Conservation (phyloP, 1,140 invertebrate genomes). For the Tribolium madens region DNA sequence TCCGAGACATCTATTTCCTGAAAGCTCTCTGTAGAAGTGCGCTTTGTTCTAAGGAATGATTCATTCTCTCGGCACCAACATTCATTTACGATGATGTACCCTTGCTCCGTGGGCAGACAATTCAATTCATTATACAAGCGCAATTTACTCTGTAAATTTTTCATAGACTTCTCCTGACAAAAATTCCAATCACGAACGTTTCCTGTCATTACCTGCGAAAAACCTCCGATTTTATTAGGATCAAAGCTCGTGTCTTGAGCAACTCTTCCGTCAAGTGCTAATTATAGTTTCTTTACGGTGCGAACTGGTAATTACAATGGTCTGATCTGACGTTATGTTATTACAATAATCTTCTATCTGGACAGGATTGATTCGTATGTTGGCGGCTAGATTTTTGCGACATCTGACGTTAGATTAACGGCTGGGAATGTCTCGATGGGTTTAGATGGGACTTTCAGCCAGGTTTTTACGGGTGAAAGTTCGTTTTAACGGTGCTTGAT, state of each 20-base stretch:
- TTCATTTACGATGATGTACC: neutral
- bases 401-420: neutral
- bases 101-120: neutral
- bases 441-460: neutral
- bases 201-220: constrained; percentile 6
- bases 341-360: constrained; percentile 6
- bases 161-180: neutral
- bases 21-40: neutral
- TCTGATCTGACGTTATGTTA: constrained; percentile 7
- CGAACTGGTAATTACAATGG: constrained; percentile 8
- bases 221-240: neutral
- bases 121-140: constrained; percentile 4
- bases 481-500: neutral
- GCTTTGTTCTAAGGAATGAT: neutral
- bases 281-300: neutral
- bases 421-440: neutral
- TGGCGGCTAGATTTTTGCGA: constrained; percentile 6
- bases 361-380: neutral
- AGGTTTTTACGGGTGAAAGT: neutral
- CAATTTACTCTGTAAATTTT: neutral
- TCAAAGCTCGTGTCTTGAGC: neutral
- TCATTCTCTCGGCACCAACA: neutral
- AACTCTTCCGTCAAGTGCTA: neutral
- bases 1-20: neutral
- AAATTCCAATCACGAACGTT: constrained; percentile 10